A percentile compares a stretch with the other conserved stretches of the same genome.
Evolutionary conservation across 2,113 vertebrate species (phyloP).

Genomic region (Helogale parvula): DNA sequence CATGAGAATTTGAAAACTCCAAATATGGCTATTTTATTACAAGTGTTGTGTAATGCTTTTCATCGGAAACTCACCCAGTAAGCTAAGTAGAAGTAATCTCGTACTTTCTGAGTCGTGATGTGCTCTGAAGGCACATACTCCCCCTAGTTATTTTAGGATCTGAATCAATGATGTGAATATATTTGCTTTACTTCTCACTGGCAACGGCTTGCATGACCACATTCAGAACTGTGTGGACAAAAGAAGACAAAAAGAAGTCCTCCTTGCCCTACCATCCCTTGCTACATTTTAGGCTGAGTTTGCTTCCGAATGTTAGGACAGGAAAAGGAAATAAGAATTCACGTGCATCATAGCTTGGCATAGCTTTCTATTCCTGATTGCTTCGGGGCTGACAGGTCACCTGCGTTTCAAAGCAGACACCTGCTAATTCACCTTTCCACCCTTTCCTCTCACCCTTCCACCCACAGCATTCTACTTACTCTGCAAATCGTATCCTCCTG

Average conservation of each 20-base stretch:
- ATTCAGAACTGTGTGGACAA: not conserved
- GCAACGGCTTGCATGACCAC: not conserved
- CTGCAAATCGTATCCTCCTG: slow-evolving; percentile 47
- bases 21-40: not conserved
- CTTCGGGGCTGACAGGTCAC: slow-evolving; percentile 55
- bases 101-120: not conserved
- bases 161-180: not conserved
- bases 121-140: not conserved
- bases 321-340: slow-evolving; percentile 13
- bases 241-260: not conserved
- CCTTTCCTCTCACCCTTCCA: slow-evolving; percentile 63
- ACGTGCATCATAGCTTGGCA: not conserved
- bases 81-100: not conserved
- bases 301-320: not conserved
- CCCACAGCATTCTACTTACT: slow-evolving; percentile 25
- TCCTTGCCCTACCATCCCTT: not conserved
- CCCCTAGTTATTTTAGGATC: not conserved
- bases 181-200: not conserved
- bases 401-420: slow-evolving; percentile 62
- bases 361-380: slow-evolving; percentile 28
- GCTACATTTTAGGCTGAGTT: not conserved
- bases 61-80: not conserved
- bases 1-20: slow-evolving; percentile 2
- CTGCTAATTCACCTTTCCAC: slow-evolving; percentile 27
- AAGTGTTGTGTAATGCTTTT: not conserved